Evolutionary conservation across 1,140 invertebrate species (phyloP).

Genomic region (Drosophila parabipectinata): DNA sequence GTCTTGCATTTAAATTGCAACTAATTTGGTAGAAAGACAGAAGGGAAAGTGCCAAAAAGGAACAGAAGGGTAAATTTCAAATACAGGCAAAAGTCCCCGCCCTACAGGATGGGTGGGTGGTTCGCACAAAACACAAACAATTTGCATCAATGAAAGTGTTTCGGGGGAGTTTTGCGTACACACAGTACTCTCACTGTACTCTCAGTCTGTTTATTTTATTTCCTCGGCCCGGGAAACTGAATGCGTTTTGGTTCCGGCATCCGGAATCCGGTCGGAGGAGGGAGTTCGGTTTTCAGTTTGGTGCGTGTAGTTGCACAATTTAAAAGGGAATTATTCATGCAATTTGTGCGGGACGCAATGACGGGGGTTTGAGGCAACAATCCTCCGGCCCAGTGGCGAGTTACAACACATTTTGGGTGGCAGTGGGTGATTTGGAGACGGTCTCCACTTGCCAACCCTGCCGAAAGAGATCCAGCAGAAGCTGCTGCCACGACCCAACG

Average conservation of each 20-base stretch:
- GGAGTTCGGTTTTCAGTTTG: slow-evolving; percentile 16
- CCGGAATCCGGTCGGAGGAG: not conserved
- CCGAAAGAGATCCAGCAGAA: not conserved
- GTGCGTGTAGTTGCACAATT: slow-evolving; percentile 70
- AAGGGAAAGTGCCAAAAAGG: slow-evolving; percentile 6
- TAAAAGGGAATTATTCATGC: slow-evolving; percentile 83
- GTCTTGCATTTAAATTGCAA: slow-evolving; percentile 77
- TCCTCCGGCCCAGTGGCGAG: not conserved
- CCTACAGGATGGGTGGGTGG: not conserved
- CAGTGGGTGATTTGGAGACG: not conserved
- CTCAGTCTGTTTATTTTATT: slow-evolving; percentile 67
- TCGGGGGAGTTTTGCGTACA: slow-evolving; percentile 1
- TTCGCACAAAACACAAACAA: slow-evolving; percentile 62
- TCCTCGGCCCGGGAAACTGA: slow-evolving; percentile 20
- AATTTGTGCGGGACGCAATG: slow-evolving; percentile 58
- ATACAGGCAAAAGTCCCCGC: slow-evolving; percentile 47
- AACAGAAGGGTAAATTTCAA: slow-evolving; percentile 56
- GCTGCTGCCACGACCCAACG: not conserved
- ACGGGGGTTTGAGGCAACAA: not conserved
- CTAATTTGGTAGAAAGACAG: slow-evolving; percentile 59
- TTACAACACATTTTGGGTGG: not conserved
- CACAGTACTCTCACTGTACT: slow-evolving; percentile 24
- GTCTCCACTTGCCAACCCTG: not conserved
- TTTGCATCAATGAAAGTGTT: slow-evolving; percentile 76
- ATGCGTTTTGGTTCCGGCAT: slow-evolving; percentile 1